Conservation (phyloP, 1,140 invertebrate species). For the Microplitis mediator region DNA sequence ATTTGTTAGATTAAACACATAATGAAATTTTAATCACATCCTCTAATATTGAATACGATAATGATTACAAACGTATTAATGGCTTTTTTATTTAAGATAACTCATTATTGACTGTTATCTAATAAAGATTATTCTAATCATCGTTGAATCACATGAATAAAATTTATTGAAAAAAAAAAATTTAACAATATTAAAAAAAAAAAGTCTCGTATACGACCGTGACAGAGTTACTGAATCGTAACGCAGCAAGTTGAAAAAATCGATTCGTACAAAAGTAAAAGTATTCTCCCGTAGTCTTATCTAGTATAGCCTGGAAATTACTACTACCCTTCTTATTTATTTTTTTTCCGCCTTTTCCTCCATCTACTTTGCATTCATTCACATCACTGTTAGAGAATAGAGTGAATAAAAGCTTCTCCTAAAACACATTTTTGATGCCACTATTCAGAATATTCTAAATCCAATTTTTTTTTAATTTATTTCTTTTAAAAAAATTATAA, state of each 20-base stretch:
- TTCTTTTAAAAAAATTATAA: no score
- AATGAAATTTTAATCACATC: no score
- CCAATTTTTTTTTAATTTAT: no score
- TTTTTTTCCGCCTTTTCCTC: background rate
- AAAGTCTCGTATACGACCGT: background rate
- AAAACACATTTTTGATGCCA: no score
- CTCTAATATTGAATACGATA: no score
- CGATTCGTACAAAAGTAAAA: slow-evolving; percentile 36
- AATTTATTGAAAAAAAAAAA: background rate
- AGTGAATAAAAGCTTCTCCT: background rate
- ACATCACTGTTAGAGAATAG: slow-evolving; percentile 2
- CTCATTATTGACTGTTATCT: no score
- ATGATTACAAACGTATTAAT: no score
- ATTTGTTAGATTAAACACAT: no score
- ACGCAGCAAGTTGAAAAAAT: slow-evolving; percentile 30
- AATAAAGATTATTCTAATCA: no score
- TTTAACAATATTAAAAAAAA: background rate
- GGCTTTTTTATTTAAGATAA: no score
- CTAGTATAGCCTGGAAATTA: background rate
- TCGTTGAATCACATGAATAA: background rate
- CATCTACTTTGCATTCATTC: slow-evolving; percentile 11
- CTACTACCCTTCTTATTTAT: slow-evolving; percentile 25
- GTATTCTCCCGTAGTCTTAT: slow-evolving; percentile 19
- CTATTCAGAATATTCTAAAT: no score
- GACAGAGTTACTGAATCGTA: slow-evolving; percentile 20